Conservation (phyloP, 2,888 invertebrate genomes). For the Girardia tigrina region DNA sequence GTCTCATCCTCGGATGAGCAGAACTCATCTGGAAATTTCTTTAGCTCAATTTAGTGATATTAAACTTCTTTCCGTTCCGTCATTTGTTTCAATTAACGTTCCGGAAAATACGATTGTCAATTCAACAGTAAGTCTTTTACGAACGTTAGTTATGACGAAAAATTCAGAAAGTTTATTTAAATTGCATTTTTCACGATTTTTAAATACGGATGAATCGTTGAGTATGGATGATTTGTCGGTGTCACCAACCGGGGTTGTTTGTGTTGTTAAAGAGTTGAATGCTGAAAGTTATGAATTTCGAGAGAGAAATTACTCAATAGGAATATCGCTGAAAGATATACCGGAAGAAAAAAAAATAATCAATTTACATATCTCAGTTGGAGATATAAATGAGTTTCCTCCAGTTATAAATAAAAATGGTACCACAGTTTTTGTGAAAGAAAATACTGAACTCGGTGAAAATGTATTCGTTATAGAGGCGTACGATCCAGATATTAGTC, state of each 20-base stretch:
- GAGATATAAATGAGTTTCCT: conserved; percentile 33
- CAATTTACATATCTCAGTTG: background rate
- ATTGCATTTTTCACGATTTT: background rate
- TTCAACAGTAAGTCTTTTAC: conserved; percentile 15
- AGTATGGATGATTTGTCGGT: background rate
- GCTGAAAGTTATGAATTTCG: background rate
- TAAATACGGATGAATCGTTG: background rate
- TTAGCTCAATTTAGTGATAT: background rate
- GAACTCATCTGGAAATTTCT: background rate
- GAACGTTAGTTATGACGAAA: background rate
- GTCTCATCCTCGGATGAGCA: background rate
- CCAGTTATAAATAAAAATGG: conserved; percentile 33
- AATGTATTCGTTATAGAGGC: conserved; percentile 30
- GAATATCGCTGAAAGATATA: background rate
- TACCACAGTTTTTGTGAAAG: background rate
- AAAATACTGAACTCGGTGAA: conserved; percentile 27
- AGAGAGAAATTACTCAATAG: conserved; percentile 1
- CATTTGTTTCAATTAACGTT: background rate
- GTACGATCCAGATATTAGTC: conserved; percentile 35
- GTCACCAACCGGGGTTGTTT: background rate
- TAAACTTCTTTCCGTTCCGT: background rate
- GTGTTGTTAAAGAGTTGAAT: background rate
- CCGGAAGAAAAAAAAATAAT: background rate
- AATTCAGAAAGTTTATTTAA: background rate
- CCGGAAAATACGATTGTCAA: conserved; percentile 29